These are phyloP conservation scores for Cryptus viduatorius DNA, from an alignment of 2,888 invertebrate genomes.

Conservation along the genomic window DNA sequence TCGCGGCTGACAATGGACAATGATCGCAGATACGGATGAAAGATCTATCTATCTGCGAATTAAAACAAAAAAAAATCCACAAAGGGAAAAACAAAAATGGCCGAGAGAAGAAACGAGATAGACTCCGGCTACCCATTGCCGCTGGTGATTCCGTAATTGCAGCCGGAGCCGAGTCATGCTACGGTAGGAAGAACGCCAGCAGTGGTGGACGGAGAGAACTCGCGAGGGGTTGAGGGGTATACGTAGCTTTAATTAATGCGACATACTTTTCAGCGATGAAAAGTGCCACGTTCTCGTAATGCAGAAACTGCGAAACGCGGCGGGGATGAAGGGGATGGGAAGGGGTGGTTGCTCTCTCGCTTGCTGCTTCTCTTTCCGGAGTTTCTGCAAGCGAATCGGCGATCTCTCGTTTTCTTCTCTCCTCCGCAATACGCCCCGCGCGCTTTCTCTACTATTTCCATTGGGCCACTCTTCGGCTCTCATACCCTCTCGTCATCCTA, in stretches of 20 bases:
- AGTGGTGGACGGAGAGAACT: conserved; percentile 33
- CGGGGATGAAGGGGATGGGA: neutral
- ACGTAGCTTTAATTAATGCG: conserved; percentile 82
- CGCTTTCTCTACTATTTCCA: conserved; percentile 46
- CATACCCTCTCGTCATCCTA: conserved; percentile 36
- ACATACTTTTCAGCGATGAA: conserved; percentile 81
- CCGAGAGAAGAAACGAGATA: conserved; percentile 18
- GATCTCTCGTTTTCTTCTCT: conserved; percentile 26
- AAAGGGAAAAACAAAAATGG: neutral
- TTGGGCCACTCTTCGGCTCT: conserved; percentile 39
- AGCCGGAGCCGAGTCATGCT: conserved; percentile 35
- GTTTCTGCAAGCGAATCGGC: conserved; percentile 61
- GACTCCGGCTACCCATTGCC: conserved; percentile 41
- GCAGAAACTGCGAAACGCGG: conserved; percentile 63
- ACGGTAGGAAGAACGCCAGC: conserved; percentile 19
- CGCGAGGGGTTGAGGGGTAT: conserved; percentile 33
- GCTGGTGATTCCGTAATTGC: conserved; percentile 66
- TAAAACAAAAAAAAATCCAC: conserved; percentile 44
- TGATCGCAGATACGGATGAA: neutral
- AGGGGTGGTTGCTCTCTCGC: conserved; percentile 45
- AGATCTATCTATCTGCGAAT: neutral
- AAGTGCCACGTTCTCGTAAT: conserved; percentile 78
- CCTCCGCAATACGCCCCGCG: neutral
- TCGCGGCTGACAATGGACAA: neutral
- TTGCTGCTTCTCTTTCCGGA: conserved; percentile 47